Base-by-base conservation (phyloP, 1,140 invertebrate genomes). In the Ruditapes philippinarum region DNA sequence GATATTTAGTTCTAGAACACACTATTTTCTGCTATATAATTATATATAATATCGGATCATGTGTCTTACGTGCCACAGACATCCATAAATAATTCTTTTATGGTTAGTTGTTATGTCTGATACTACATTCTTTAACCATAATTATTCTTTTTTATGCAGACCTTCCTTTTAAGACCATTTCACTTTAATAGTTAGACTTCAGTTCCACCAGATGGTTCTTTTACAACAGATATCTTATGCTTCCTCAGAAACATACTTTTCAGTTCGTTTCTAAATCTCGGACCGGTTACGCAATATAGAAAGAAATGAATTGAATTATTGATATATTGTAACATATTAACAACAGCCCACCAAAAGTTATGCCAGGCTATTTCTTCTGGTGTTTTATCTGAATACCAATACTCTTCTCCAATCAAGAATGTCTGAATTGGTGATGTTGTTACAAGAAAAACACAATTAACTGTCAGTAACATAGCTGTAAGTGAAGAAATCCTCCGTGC, bases 251-350 rank as follows among this genome's bases (percentile, higher is more conserved):
- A 62, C 25, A 62, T 62, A 28, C 19, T n/a, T 62, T 62, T 62
- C 25, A 62, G 25, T n/a, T n/a, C n/a, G n/a, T n/a, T n/a, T n/a
- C 94, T 51, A 76, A 95, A 95, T 28, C 88, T 80, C 31, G 88
- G 83, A 12, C 94, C 93, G 14, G 84, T 88, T 25, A 93, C n/a
- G 62, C 93, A 93, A 83, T 95, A 95, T 19, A 95, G 62, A 51
- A 94, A 76, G 60, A 95, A 95, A 73, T 95, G 94, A 17, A 89
- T 79, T 36, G 88, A 85, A 79, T 93, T 93, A 74, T 94, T 95
- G 5, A 88, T 42, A 82, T 94, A 94, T 85, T 90, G 86, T 1
- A 93, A 33, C 17, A 93, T 45, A 36, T 89, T 91, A 14, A 91
- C 88, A 31, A 91, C 42, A 0, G 91, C 84, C 54, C 82, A 92